A percentile compares a stretch with the other conserved stretches of the same genome.
These are phyloP conservation scores for Lepilemur ruficaudatus DNA, from an alignment of 2,797 vertebrate species.

Conservation along the genomic window DNA sequence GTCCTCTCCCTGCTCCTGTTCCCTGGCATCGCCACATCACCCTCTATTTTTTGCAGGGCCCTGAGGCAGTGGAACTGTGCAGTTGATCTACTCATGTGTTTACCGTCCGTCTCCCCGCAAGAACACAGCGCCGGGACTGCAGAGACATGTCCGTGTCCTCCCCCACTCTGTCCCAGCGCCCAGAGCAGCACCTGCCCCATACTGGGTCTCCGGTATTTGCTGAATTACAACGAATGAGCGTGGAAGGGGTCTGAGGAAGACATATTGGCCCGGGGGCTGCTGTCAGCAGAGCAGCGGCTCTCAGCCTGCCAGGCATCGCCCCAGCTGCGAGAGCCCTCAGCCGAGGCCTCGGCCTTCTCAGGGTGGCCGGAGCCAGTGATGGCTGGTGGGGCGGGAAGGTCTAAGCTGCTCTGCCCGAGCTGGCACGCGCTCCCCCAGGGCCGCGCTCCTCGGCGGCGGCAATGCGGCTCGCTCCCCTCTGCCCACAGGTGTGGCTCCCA, in stretches of 20 bases:
- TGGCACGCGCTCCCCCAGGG: rapidly evolving
- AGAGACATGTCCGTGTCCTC: background rate
- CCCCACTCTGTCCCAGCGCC: background rate
- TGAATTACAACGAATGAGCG: background rate
- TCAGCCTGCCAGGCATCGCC: background rate
- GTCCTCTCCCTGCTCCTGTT: rapidly evolving
- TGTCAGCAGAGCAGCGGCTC: background rate
- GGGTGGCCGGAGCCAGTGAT: background rate
- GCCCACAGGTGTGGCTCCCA: background rate
- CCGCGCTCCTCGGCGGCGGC: too few relatives aligned
- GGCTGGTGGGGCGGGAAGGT: background rate
- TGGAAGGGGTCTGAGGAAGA: background rate
- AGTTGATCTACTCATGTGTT: rapidly evolving
- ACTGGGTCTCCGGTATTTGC: background rate
- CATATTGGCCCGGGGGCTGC: background rate
- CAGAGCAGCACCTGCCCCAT: background rate
- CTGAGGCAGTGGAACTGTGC: background rate
- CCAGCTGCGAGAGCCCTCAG: background rate
- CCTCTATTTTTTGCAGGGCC: background rate
- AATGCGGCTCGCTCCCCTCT: too few relatives aligned
- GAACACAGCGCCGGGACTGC: background rate
- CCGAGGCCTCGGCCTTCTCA: rapidly evolving
- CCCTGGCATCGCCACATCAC: rapidly evolving
- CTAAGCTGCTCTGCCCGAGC: rapidly evolving
- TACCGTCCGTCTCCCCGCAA: background rate